Evolutionary conservation across 2,113 vertebrate species (phyloP), one percentile per base, ranked within the genome.

Genomic region (Prunella fulvescens): DNA sequence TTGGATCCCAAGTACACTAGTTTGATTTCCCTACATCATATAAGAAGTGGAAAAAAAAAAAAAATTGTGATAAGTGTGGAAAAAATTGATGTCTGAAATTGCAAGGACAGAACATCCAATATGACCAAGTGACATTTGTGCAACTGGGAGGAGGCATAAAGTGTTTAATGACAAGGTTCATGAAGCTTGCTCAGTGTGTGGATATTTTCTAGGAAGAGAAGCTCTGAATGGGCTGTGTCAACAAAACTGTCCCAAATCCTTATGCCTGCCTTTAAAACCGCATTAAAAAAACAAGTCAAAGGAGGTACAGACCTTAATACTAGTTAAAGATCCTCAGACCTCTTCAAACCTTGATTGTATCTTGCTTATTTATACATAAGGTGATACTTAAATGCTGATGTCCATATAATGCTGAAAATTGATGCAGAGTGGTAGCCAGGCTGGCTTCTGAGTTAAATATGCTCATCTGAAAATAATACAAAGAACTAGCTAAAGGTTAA

Each of bases 401-500:
- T 62, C 72, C 53, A 25, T 61, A 33, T 70, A 84, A 83, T 29
- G 70, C 10, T 79, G n/a, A 81, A 54, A 91, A 76, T 6, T 73
- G 64, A 48, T 28, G 44, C 5, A 57, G 66, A 91, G n/a, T 40
- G 45, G 53, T 71, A 91, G 66, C 47, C 69, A 73, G 61, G 35
- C 39, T 69, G 60, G 70, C 24, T 92, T 95, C 82, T 54, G 42
- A 96, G 60, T 67, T 54, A 93, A 86, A 94, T 29, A 50, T 64
- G 25, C 45, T 92, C 58, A 70, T 79, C 47, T 91, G 69, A 89
- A 97, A 83, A 86, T 44, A 94, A 86, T 10, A 23, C 4, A 60
- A 60, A 79, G 57, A 88, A 70, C 20, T n/a, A 81, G 62, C 72
- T 93, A 58, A 86, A 96, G 88, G 81, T 89, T 93, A 92, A 93